phyloP scores from a whole-genome alignment of 64 coral and sea anemone species.

The Exaiptasia diaphana region DNA sequence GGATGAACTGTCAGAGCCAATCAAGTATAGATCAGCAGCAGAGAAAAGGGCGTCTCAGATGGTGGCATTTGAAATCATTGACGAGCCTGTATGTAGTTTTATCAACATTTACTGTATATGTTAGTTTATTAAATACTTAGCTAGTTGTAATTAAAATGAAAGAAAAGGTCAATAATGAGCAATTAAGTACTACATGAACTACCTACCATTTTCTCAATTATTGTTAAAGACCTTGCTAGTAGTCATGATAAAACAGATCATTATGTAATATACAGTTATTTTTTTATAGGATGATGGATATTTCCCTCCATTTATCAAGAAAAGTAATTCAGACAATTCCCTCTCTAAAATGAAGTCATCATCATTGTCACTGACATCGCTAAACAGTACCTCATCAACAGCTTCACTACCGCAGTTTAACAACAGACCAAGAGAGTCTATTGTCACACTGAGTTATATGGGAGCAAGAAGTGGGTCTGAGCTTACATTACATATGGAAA shows the following conservation, averaged over 20 bases:
- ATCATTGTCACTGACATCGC: slow-evolving; percentile 2
- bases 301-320: slow-evolving; percentile 45
- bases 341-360: slow-evolving; percentile 28
- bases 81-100: slow-evolving; percentile 55
- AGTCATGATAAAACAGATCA: too few species aligned
- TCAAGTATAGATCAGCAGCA: slow-evolving; percentile 87
- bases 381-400: slow-evolving; percentile 4
- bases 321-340: neutral
- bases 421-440: slow-evolving; percentile 44
- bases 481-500: slow-evolving; percentile 54
- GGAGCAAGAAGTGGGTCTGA: slow-evolving; percentile 62
- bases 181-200: too few species aligned
- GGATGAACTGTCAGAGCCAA: slow-evolving; percentile 87
- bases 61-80: slow-evolving; percentile 77
- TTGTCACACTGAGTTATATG: slow-evolving; percentile 60
- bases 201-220: too few species aligned
- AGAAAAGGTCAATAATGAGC: too few species aligned
- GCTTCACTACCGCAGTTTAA: neutral
- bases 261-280: too few species aligned
- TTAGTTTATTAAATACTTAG: neutral
- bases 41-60: slow-evolving; percentile 90
- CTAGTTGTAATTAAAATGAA: neutral
- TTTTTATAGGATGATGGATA: slow-evolving; percentile 18
- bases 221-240: too few species aligned
- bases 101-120: neutral